These are phyloP conservation scores for Apis florea DNA, from an alignment of 1,140 invertebrate species.

Conservation along the genomic window DNA sequence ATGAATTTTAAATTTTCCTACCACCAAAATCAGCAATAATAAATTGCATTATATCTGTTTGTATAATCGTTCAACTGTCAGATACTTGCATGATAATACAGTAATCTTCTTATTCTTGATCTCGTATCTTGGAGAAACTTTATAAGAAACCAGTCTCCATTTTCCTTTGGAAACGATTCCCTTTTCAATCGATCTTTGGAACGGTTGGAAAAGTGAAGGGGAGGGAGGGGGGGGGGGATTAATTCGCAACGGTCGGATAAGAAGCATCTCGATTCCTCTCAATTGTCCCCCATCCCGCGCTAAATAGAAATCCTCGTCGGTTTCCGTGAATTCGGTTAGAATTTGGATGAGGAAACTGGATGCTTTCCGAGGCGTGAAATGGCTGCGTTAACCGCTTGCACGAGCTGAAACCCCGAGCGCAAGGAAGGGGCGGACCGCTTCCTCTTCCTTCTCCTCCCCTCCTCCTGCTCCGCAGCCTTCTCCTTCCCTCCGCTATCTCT, in stretches of 20 bases:
- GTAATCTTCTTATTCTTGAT: not conserved
- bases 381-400: slow-evolving; percentile 77
- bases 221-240: too few species aligned
- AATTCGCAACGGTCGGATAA: not conserved
- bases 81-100: too few species aligned
- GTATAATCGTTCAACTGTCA: too few species aligned
- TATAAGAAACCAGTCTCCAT: not conserved
- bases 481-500: slow-evolving; percentile 18
- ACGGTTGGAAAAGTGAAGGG: not conserved
- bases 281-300: slow-evolving; percentile 61
- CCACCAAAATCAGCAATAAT: too few species aligned
- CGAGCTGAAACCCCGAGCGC: slow-evolving; percentile 48
- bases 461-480: slow-evolving; percentile 18
- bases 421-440: slow-evolving; percentile 56
- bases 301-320: slow-evolving; percentile 76
- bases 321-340: slow-evolving; percentile 75
- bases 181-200: too few species aligned
- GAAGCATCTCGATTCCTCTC: slow-evolving; percentile 37
- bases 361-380: slow-evolving; percentile 79
- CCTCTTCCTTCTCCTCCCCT: not conserved
- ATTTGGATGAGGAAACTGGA: slow-evolving; percentile 76
- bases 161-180: accelerated
- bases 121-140: too few species aligned
- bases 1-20: too few species aligned
- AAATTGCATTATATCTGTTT: too few species aligned